A percentile compares a stretch with the other conserved stretches of the same genome.
Conservation (phyloP, 2,797 vertebrate species). For the Argyrosomus regius region DNA sequence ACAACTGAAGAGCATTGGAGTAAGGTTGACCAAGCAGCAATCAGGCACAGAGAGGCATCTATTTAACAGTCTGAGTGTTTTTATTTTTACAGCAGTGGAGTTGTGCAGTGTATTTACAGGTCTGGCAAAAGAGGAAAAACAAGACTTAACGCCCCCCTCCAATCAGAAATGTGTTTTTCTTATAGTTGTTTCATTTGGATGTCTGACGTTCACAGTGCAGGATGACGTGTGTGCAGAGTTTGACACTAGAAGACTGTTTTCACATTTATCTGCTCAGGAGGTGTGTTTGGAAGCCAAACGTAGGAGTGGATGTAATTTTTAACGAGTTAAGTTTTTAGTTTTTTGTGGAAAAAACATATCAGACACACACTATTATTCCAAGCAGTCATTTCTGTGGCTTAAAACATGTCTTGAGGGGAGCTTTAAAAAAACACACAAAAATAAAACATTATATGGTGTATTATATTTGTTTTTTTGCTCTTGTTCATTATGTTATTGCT, state of each 20-base stretch:
- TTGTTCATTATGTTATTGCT: no score
- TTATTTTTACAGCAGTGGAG: constrained; percentile 49
- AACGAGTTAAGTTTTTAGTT: neutral
- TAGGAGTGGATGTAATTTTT: neutral
- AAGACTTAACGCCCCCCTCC: neutral
- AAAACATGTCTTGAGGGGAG: neutral
- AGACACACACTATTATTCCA: neutral
- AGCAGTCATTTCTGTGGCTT: neutral
- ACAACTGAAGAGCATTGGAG: constrained; percentile 38
- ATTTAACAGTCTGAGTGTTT: constrained; percentile 55
- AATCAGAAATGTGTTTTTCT: constrained; percentile 1
- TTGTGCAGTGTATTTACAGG: constrained; percentile 8
- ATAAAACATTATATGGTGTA: no score
- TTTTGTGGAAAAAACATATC: rapidly evolving
- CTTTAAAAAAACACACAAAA: neutral
- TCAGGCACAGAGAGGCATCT: constrained; percentile 48
- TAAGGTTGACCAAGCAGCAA: constrained; percentile 66
- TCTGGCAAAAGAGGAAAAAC: neutral
- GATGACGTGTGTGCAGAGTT: neutral
- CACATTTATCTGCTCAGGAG: neutral
- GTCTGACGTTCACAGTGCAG: neutral
- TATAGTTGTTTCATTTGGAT: neutral
- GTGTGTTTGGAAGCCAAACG: neutral
- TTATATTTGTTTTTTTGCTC: no score
- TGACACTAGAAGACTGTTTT: neutral